Evolutionary conservation across 2,797 vertebrate species (phyloP), one percentile per base, ranked within the genome.

Genomic region (Borostomias antarcticus): DNA sequence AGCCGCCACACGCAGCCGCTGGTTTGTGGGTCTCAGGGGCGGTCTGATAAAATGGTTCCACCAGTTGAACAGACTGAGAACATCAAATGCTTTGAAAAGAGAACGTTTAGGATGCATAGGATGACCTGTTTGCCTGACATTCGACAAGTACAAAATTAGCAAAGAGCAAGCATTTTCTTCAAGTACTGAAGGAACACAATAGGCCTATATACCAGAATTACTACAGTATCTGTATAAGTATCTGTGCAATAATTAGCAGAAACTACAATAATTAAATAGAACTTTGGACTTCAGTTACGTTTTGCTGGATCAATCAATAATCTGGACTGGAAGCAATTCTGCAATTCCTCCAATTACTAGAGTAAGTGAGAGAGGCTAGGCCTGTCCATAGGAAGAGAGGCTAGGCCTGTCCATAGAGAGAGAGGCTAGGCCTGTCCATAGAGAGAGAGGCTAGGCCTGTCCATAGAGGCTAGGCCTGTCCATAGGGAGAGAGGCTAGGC

Each of bases 321-420:
- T 25, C 21, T 19, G 19, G 50, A 9, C 50, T 10, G 23, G 5
- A 23, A 11, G 7, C 50, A 23, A 10, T 10, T 7, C 33, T 33
- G 3, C 61, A 63, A 4, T 6, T 28, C 23, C 40, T 74, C 4
- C 61, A 68, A 70, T 79, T 56, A 75, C 63, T 53, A 56, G 2
- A 58, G 13, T n/a, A 52, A 8, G 40, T 26, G 26, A 47, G 29
- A 61, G 11, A 33, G 25, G 40, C 26, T 47, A 51, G 35, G 62
- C 29, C 28, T 6, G 58, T 54, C 30, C 58, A 60, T 28, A 37
- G 26, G 47, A 56, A 43, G 37, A n/a, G n/a, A n/a, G n/a, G n/a
- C n/a, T n/a, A n/a, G n/a, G n/a, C n/a, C n/a, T n/a, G n/a, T n/a
- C n/a, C n/a, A n/a, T n/a, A n/a, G n/a, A n/a, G n/a, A n/a, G n/a